These are phyloP conservation scores for Syngnathus typhle DNA, from an alignment of 2,113 vertebrate species.

Conservation along the genomic window DNA sequence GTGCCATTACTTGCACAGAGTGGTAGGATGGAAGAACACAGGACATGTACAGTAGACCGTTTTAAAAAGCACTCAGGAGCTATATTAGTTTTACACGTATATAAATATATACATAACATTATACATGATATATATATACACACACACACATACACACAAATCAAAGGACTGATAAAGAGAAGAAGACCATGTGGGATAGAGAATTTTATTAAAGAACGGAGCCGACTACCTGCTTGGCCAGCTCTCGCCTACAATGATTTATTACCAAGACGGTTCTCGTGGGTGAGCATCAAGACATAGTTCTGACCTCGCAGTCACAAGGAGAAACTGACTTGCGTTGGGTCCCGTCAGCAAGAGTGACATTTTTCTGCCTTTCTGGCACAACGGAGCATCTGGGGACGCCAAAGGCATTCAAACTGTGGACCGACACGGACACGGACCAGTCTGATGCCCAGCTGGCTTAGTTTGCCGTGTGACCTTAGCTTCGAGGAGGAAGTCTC, in stretches of 20 bases:
- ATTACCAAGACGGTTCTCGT: slow-evolving; percentile 16
- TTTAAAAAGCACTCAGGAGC: slow-evolving; percentile 67
- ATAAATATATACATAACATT: too few species aligned
- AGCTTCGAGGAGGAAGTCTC: slow-evolving; percentile 35
- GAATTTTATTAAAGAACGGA: slow-evolving; percentile 32
- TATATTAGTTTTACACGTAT: slow-evolving; percentile 53
- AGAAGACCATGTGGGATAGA: slow-evolving; percentile 20
- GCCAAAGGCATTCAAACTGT: slow-evolving; percentile 26
- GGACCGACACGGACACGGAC: slow-evolving; percentile 43
- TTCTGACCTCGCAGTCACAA: slow-evolving; percentile 1
- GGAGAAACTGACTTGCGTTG: slow-evolving; percentile 38
- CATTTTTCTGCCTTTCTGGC: not conserved
- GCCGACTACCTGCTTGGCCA: slow-evolving; percentile 35
- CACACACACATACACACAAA: too few species aligned
- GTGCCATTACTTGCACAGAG: slow-evolving; percentile 59
- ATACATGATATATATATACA: too few species aligned
- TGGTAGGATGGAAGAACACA: slow-evolving; percentile 32
- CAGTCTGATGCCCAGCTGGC: slow-evolving; percentile 60
- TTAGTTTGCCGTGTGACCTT: slow-evolving; percentile 65
- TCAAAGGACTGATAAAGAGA: slow-evolving; percentile 15
- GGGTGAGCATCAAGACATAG: slow-evolving; percentile 9
- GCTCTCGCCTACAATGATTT: slow-evolving; percentile 24
- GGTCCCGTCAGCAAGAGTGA: slow-evolving; percentile 17
- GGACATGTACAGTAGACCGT: slow-evolving; percentile 2
- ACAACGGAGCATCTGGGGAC: slow-evolving; percentile 22